Conservation (phyloP, 1,140 invertebrate genomes). For the Euwallacea fornicatus region DNA sequence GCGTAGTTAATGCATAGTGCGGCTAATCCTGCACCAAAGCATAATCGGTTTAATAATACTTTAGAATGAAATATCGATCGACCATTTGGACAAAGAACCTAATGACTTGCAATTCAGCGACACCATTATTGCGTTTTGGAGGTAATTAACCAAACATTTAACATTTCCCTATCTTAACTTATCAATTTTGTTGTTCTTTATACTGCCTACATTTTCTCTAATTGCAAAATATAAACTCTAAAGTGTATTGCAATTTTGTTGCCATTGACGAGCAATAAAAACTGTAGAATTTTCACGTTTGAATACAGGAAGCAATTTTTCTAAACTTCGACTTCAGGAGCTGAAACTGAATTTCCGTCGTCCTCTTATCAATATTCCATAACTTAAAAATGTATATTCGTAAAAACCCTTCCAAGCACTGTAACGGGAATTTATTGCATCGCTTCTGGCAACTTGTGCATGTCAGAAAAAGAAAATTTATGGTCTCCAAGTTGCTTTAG, state of each 20-base stretch:
- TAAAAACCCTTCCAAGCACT: slow-evolving; percentile 36
- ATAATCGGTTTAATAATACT: not conserved
- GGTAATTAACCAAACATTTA: too few relatives aligned
- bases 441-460: slow-evolving; percentile 43
- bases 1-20: too few relatives aligned
- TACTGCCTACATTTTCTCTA: too few relatives aligned
- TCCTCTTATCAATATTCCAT: slow-evolving; percentile 42
- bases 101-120: slow-evolving; percentile 1
- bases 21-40: not conserved
- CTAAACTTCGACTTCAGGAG: not conserved
- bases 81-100: not conserved
- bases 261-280: too few relatives aligned
- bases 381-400: slow-evolving; percentile 45
- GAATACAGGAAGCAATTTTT: not conserved
- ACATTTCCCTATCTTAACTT: too few relatives aligned
- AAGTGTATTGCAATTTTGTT: too few relatives aligned
- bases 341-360: slow-evolving; percentile 9
- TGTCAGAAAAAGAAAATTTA: slow-evolving; percentile 45
- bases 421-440: slow-evolving; percentile 44
- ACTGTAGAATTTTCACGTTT: too few relatives aligned
- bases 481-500: slow-evolving; percentile 30
- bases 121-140: not conserved
- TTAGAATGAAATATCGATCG: not conserved
- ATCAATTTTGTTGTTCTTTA: too few relatives aligned
- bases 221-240: too few relatives aligned